Evolutionary conservation across 2,797 vertebrate species (phyloP), one percentile per base, ranked within the genome.

Genomic region (Bradypus variegatus): DNA sequence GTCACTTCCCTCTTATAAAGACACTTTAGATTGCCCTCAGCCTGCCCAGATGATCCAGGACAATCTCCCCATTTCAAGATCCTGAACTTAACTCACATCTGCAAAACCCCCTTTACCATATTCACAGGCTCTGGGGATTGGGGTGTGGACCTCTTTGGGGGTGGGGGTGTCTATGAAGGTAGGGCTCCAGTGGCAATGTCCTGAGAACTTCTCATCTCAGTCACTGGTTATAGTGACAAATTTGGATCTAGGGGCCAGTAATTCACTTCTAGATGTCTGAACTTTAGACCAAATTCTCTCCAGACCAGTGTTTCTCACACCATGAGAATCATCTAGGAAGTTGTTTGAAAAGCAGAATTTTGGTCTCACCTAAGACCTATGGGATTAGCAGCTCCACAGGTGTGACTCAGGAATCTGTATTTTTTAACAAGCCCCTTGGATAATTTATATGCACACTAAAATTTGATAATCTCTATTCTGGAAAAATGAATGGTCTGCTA

Each of bases 281-380:
- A 5, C 5, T 2, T 6, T 2, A 29, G 69, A 16, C 27, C 1
- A 5, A 45, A 4, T 33, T 29, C 41, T 69, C 65, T 13, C 64
- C 3, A 6, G 38, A 15, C 1, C 0, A 5, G 4, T 10, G 36
- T 8, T 18, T 53, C 33, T 50, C 48, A 16, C 10, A 0, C 19
- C 5, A 50, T 14, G 9, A 48, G 64, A 16, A 7, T 16, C 55
- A 4, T 31, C 50, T 6, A 50, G 73, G n/a, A 8, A 33, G 14
- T 3, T 19, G 23, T 31, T 25, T 16, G 8, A 60, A 36, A 50
- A 19, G 29, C 4, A 23, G 55, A 6, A 6, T 27, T 25, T 3
- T 8, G 16, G 48, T 67, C 25, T 60, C 69, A 25, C 1, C 2
- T 10, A 3, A 31, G 13, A 10, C 25, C 33, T 19, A 18, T 14